Base-by-base conservation (phyloP, 2,113 vertebrate species). In the Jacana jacana region DNA sequence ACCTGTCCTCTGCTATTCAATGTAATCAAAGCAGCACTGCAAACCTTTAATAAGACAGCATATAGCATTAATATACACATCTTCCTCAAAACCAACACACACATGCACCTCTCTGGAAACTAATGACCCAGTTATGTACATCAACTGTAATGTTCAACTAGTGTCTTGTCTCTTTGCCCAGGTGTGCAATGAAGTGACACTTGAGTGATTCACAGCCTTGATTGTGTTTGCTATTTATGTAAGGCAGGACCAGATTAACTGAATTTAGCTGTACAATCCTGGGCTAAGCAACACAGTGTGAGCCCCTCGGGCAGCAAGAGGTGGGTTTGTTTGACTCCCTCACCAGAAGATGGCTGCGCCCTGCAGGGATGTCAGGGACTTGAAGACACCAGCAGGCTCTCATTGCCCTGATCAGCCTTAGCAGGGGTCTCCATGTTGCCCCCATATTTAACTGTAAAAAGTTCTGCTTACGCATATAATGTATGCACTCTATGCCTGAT, bases 341-440 rank as follows among this genome's bases (percentile, higher is more conserved):
- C 27, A 13, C 18, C 57, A 61, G 49, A 79, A 63, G 57, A 52
- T 16, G 8, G 18, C 24, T 20, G 24, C 6, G 13, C 8, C 19
- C 18, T 51, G 9, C 0, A 0, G 11, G 25, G 63, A 31, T 58
- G 18, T 11, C 7, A 3, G n/a, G 71, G 48, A 37, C 49, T 37
- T 0, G 17, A 71, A 15, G 31, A 44, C 55, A 60, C 14, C 35
- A 51, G 40, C 15, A 42, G 51, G 55, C 10, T 77, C 46, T 76
- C 28, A 11, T 2, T 39, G 40, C 11, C 28, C n/a, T 24, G 10
- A 39, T 17, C 66, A 60, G n/a, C 24, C 9, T 18, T 24, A 28
- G 24, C 12, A 28, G 54, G 5, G 31, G 23, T 20, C n/a, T 81
- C 51, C 10, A 11, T 27, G 12, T 10, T 49, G 27, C 27, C 69